Base-by-base conservation (phyloP, 2,888 invertebrate species). In the Acanthosoma haemorrhoidale region DNA sequence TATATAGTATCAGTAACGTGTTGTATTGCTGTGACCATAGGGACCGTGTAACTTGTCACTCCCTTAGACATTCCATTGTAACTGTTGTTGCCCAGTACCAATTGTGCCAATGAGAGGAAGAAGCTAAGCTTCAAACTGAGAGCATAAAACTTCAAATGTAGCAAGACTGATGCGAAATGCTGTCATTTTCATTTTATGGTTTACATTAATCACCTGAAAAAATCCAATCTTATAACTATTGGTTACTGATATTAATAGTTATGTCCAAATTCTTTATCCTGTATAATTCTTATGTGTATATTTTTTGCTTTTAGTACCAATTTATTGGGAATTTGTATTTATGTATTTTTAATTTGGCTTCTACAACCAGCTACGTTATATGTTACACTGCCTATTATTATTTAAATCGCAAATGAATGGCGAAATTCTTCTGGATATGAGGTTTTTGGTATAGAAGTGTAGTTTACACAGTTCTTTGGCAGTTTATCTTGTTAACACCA, bases 131-230 rank as follows among this genome's bases (percentile, higher is more conserved):
- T 51, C 59, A 43, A 60, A 66, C 34, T 60, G 60, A 69, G 69
- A 71, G 67, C 64, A 66, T 66, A 69, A 66, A 71, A 68, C 64
- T 69, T 71, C 38, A 71, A 71, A 67, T 66, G 66, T 71, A 66
- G 31, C 59, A 34, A 71, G 69, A 71, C 69, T 71, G 71, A 69
- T 70, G 60, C 29, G 16, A 25, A 39, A 43, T 59, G 39, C 59
- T 58, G 13, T 51, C 6, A 38, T 29, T 51, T 63, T 39, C 21
- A 34, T 18, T 61, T 39, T 13, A 6, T 16, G 15, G 13, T 13
- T 34, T 25, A 60, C 15, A 57, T 58, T 51, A 32, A n/a, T 51
- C 69, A 59, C 15, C 3, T 4, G 21, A 43, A 39, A 59, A 13
- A 60, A 60, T n/a, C 15, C 13, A 8, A 11, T 36, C n/a, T 36